Conservation (phyloP, 2,113 vertebrate genomes). For the Lampris megalopsis region DNA sequence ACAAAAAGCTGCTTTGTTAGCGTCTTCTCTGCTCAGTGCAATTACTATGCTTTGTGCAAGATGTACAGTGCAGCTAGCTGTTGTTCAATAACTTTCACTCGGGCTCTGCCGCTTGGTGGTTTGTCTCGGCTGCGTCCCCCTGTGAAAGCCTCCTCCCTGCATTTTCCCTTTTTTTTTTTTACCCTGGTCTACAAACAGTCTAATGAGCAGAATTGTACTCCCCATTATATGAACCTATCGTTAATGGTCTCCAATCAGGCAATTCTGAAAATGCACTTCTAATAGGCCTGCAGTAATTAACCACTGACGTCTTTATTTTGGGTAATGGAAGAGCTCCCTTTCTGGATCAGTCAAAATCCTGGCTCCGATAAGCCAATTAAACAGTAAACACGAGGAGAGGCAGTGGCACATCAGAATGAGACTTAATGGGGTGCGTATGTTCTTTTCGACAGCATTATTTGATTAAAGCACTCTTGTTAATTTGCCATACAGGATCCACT, state of each 20-base stretch:
- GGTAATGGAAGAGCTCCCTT: slow-evolving; percentile 57
- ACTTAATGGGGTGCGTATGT: slow-evolving; percentile 67
- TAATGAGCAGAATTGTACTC: slow-evolving; percentile 51
- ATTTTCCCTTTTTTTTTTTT: not conserved
- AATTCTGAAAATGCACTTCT: slow-evolving; percentile 65
- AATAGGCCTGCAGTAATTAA: slow-evolving; percentile 67
- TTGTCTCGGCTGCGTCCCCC: not conserved
- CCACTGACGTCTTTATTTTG: slow-evolving; percentile 69
- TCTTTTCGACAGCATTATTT: slow-evolving; percentile 70
- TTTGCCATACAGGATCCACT: slow-evolving; percentile 67
- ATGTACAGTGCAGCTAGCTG: not conserved
- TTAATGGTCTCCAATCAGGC: slow-evolving; percentile 52
- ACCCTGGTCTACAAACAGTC: slow-evolving; percentile 3
- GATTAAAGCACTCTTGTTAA: slow-evolving; percentile 73
- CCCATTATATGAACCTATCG: slow-evolving; percentile 31
- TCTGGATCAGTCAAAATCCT: slow-evolving; percentile 64
- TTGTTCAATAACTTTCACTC: not conserved
- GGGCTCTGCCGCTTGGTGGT: not conserved
- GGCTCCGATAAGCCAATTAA: slow-evolving; percentile 72
- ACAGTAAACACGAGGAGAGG: slow-evolving; percentile 64
- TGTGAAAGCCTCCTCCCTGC: not conserved
- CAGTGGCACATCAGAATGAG: slow-evolving; percentile 59
- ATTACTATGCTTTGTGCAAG: not conserved
- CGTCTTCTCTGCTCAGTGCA: not conserved
- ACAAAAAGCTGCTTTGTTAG: not conserved